Percentiles rank a stretch among this genome's conserved stretches.
phyloP scores from a whole-genome alignment of 2,888 invertebrate genomes.

The Oligia fasciuncula region DNA sequence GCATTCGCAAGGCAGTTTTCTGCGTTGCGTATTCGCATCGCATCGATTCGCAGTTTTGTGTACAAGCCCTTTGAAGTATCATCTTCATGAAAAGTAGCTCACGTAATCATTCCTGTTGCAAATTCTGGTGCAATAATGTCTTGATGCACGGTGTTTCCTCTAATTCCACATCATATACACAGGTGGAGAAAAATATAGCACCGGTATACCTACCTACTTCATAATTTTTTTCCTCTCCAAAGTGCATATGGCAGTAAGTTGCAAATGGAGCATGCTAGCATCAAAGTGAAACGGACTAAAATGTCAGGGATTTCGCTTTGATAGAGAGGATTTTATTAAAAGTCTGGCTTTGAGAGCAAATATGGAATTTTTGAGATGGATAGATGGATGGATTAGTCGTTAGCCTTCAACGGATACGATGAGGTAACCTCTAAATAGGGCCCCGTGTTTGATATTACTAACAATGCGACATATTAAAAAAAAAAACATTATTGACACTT shows the following conservation, averaged over 20 bases:
- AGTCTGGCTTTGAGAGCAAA: slow-evolving; percentile 33
- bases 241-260: slow-evolving; percentile 49
- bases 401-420: neutral
- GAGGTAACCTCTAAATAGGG: no score
- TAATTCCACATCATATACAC: neutral
- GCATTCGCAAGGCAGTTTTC: no score
- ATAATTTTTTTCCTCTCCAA: slow-evolving; percentile 12
- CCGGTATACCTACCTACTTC: neutral
- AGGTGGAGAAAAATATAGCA: slow-evolving; percentile 1
- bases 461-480: neutral
- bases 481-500: neutral
- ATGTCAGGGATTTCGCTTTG: slow-evolving; percentile 39
- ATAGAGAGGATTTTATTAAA: slow-evolving; percentile 32
- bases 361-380: slow-evolving; percentile 8
- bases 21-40: no score
- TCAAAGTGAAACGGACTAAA: slow-evolving; percentile 46
- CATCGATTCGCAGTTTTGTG: no score
- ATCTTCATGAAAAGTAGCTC: neutral
- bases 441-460: neutral
- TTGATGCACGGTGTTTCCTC: neutral
- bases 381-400: neutral
- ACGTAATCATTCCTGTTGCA: neutral
- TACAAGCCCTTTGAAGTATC: neutral
- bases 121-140: neutral
- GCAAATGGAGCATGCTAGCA: slow-evolving; percentile 31